Evolutionary conservation across 2,113 vertebrate genomes (phyloP).

Genomic region (Callionymus lyra): DNA sequence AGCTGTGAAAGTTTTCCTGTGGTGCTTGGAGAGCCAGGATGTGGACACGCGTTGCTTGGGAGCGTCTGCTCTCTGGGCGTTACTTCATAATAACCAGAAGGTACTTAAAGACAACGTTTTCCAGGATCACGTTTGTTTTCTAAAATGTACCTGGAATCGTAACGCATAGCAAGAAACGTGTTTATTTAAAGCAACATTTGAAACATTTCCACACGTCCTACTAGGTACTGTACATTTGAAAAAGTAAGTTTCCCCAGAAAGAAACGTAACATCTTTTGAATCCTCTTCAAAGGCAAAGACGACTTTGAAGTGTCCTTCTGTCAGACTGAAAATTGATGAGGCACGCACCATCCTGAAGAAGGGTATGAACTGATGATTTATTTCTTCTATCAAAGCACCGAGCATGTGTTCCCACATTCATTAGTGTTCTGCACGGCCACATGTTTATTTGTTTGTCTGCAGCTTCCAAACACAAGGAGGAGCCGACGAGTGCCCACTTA

Average conservation of each 20-base stretch:
- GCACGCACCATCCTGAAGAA: constrained; percentile 69
- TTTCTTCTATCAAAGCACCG: constrained; percentile 9
- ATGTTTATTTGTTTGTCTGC: constrained; percentile 4
- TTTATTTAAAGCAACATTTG: no score
- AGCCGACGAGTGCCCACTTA: constrained; percentile 67
- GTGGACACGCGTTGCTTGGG: constrained; percentile 69
- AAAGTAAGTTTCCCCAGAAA: constrained; percentile 5
- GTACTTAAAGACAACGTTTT: constrained; percentile 48
- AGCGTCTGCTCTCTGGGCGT: constrained; percentile 86
- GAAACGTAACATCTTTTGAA: constrained; percentile 16
- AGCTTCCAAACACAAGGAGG: constrained; percentile 66
- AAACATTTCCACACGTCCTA: no score
- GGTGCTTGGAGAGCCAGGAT: constrained; percentile 76
- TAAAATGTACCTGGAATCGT: no score
- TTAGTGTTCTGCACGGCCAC: no score
- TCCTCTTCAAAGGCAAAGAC: constrained; percentile 78
- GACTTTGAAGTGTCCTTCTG: constrained; percentile 80
- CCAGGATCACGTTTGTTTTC: background rate
- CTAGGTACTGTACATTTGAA: no score
- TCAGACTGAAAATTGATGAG: constrained; percentile 81
- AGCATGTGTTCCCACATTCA: background rate
- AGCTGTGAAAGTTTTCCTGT: constrained; percentile 67
- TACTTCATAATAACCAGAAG: constrained; percentile 88
- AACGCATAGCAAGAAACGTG: no score
- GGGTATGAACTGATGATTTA: constrained; percentile 62